A percentile compares a stretch with the other conserved stretches of the same genome.
Evolutionary conservation across 2,113 vertebrate species (phyloP).

Genomic region (Phalacrocorax brasilianus): DNA sequence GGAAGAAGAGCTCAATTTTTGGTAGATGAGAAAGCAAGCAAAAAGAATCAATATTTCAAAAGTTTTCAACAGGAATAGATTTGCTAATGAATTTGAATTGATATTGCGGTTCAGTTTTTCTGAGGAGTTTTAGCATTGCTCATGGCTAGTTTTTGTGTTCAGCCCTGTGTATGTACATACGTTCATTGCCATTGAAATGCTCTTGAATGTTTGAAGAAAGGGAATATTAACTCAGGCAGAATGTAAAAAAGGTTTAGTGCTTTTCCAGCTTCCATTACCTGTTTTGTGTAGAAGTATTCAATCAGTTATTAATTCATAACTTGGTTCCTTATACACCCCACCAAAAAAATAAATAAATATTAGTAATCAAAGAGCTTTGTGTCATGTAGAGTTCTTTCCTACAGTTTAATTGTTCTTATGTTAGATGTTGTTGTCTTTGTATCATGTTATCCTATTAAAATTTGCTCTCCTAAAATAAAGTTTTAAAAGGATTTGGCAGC

Average conservation of each 20-base stretch:
- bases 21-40: neutral
- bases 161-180: neutral
- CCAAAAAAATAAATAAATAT: neutral
- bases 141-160: neutral
- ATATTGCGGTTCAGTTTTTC: neutral
- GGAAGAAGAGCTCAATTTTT: neutral
- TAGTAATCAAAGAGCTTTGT: neutral
- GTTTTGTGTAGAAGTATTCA: neutral
- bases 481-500: neutral
- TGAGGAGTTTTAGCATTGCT: neutral
- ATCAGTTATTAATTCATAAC: slow-evolving; percentile 18
- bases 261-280: neutral
- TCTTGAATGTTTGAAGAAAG: neutral
- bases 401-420: neutral
- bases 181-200: neutral
- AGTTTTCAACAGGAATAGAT: neutral
- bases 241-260: neutral
- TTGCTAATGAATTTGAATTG: neutral
- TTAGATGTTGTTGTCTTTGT: neutral
- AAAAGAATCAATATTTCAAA: neutral
- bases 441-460: neutral
- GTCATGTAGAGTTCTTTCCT: neutral
- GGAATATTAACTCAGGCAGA: neutral
- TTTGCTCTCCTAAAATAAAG: neutral
- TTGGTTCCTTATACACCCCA: neutral